phyloP scores from a whole-genome alignment of 2,888 invertebrate genomes.

The Masnerella sp. region DNA sequence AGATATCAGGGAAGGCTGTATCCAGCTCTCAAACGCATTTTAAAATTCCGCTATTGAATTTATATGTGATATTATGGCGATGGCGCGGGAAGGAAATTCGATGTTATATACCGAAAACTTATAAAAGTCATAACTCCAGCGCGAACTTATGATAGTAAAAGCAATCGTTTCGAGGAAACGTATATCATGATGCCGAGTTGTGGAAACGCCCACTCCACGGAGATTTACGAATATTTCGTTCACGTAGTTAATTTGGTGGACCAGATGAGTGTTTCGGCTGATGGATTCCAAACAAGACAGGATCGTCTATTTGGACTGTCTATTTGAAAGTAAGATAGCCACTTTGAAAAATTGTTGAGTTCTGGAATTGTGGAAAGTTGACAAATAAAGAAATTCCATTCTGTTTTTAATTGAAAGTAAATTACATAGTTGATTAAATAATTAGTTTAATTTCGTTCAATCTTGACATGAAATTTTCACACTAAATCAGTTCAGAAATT shows the following conservation, averaged over 20 bases:
- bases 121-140: conserved; percentile 17
- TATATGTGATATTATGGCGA: conserved; percentile 4
- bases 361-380: too few relatives aligned
- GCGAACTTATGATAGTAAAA: conserved; percentile 16
- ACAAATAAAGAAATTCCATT: too few relatives aligned
- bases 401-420: too few relatives aligned
- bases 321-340: too few relatives aligned
- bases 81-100: background rate
- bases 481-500: too few relatives aligned
- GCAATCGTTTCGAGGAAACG: conserved; percentile 36
- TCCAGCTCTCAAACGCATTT: too few relatives aligned
- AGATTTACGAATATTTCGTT: conserved; percentile 68
- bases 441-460: too few relatives aligned
- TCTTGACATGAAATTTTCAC: too few relatives aligned
- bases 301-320: conserved; percentile 38
- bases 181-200: conserved; percentile 38
- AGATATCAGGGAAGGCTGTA: too few relatives aligned
- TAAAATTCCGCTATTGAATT: too few relatives aligned
- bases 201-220: conserved; percentile 37
- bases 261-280: conserved; percentile 63
- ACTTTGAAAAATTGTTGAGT: too few relatives aligned
- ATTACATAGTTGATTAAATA: too few relatives aligned
- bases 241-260: conserved; percentile 72
- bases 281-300: conserved; percentile 65
- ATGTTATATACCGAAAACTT: conserved; percentile 8